Base-by-base conservation (phyloP, 2,888 invertebrate species). In the Tetranychus truncatus region DNA sequence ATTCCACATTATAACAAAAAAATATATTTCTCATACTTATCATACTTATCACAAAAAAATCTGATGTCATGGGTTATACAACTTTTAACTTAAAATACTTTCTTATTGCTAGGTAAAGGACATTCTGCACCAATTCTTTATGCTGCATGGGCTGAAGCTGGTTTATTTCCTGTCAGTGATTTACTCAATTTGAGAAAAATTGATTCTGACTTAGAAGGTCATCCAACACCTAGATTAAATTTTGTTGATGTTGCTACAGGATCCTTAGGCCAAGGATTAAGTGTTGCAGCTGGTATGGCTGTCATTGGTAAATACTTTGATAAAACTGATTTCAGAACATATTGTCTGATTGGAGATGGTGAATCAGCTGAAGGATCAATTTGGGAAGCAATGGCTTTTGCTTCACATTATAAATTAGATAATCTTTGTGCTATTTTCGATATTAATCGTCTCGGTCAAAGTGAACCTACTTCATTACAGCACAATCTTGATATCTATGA, bases 221-320 rank as follows among this genome's bases (percentile, higher is more conserved):
- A 99, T 84, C 99, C 99, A 67, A 99, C 99, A 0, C 99, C 99
- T 0, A 87, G 96, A 79, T 87, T 99, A 79, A 92, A 89, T 84
- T 99, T 99, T 83, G 88, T 99, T 79, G 99, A 99, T 85, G 97
- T 99, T 69, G 99, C 95, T 79, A 99, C 99, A 45, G 99, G 97
- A 24, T 97, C 97, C 0, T 85, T 99, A 79, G 99, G 99, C 1
- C 99, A 99, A 84, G 93, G 99, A 45, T 86, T 99, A 72, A 91
- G 95, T 74, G 91, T 92, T 78, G 95, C 94, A 73, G 92, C 92
- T 79, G 99, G 71, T 73, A 99, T 95, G 95, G 96, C 99, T 1
- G 97, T 95, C 82, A 92, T 95, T 74, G 99, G 97, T 76, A 91
- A 91, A 83, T 87, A 90, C 83, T 87, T 87, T 80, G 91, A 92